Evolutionary conservation across 2,113 vertebrate genomes (phyloP).

Genomic region (Semicossyphus pulcher): DNA sequence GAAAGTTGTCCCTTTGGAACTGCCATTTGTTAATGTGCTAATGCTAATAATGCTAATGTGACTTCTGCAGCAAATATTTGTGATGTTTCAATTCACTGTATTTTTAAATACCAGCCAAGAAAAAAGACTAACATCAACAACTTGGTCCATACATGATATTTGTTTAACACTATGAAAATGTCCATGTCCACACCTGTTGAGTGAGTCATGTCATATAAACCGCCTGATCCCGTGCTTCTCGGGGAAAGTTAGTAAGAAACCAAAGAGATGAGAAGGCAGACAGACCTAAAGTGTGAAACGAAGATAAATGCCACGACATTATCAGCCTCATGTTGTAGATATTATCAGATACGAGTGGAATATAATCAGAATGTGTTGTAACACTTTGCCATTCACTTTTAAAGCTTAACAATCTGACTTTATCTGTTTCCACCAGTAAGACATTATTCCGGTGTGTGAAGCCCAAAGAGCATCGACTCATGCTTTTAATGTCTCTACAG

Average conservation of each 20-base stretch:
- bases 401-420: conserved; percentile 1
- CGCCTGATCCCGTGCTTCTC: too few relatives aligned
- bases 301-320: conserved; percentile 9
- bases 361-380: conserved; percentile 11
- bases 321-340: not conserved
- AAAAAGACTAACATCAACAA: too few relatives aligned
- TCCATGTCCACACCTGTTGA: too few relatives aligned
- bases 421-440: not conserved
- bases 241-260: not conserved
- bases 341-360: not conserved
- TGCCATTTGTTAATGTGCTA: too few relatives aligned
- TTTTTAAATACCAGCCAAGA: too few relatives aligned
- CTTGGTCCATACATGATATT: too few relatives aligned
- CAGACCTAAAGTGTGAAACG: not conserved
- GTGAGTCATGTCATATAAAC: too few relatives aligned
- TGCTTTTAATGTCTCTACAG: conserved; percentile 14
- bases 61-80: too few relatives aligned
- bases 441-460: conserved; percentile 8
- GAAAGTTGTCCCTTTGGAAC: too few relatives aligned
- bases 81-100: too few relatives aligned
- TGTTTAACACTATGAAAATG: too few relatives aligned
- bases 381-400: conserved; percentile 10
- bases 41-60: too few relatives aligned
- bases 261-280: not conserved
- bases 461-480: conserved; percentile 6